These are phyloP conservation scores for Nannoperca australis DNA, from an alignment of 2,797 vertebrate genomes.

Conservation along the genomic window DNA sequence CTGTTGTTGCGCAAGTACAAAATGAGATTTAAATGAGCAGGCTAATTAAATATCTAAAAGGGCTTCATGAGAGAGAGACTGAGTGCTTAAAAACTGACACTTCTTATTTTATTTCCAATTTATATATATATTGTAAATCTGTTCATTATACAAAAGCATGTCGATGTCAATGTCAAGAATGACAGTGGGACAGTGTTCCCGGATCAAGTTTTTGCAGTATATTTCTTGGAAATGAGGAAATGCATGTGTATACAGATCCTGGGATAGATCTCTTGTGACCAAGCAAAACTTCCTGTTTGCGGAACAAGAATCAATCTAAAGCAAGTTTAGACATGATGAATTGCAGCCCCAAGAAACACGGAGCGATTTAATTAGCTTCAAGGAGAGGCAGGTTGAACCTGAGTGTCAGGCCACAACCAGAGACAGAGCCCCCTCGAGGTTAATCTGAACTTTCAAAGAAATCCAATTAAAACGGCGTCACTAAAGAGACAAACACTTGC, in stretches of 20 bases:
- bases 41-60: conserved; percentile 45
- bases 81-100: conserved; percentile 15
- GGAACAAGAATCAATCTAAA: conserved; percentile 61
- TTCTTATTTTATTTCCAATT: conserved; percentile 10
- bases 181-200: not conserved
- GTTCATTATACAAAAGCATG: not conserved
- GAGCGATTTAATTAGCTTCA: conserved; percentile 70
- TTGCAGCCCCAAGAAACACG: conserved; percentile 47
- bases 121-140: not conserved
- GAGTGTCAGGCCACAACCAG: conserved; percentile 57
- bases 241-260: not conserved
- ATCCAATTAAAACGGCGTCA: conserved; percentile 78
- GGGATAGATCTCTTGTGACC: conserved; percentile 12
- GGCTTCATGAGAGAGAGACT: not conserved
- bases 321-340: conserved; percentile 56
- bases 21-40: conserved; percentile 58
- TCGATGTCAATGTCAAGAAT: too few species aligned
- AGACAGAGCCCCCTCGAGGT: conserved; percentile 58
- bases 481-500: conserved; percentile 70
- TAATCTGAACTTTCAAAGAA: conserved; percentile 78
- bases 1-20: conserved; percentile 27
- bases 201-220: not conserved
- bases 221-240: not conserved
- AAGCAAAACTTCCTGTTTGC: conserved; percentile 34
- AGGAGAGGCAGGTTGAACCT: conserved; percentile 39